phyloP scores from a whole-genome alignment of 2,113 vertebrate genomes.

The Nicator chloris region DNA sequence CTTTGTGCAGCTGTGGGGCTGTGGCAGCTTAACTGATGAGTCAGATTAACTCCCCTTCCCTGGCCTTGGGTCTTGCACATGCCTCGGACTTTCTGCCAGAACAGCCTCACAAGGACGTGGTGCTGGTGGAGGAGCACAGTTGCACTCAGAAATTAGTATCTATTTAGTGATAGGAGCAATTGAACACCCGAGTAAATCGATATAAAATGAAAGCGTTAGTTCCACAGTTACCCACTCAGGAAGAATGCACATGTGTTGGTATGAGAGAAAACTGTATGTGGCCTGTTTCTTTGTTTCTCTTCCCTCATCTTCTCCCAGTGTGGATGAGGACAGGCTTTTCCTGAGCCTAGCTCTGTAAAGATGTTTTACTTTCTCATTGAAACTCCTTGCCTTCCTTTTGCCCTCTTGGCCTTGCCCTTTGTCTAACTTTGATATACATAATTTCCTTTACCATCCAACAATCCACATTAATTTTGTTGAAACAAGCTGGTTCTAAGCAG shows the following conservation, averaged over 20 bases:
- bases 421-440: not conserved
- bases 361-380: not conserved
- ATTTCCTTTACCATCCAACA: not conserved
- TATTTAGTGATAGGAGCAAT: not conserved
- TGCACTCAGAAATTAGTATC: not conserved
- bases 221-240: rapidly evolving
- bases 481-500: not conserved
- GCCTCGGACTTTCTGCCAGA: not conserved
- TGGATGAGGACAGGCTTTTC: not conserved
- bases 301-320: not conserved
- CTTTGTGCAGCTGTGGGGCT: not conserved
- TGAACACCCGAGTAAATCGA: not conserved
- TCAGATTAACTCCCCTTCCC: not conserved
- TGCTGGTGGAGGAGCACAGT: not conserved
- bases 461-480: not conserved
- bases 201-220: not conserved
- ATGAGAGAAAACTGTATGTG: not conserved
- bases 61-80: not conserved
- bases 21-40: not conserved
- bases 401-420: not conserved
- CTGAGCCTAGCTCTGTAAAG: not conserved
- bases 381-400: not conserved
- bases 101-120: not conserved
- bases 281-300: not conserved
- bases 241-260: not conserved